Base-by-base conservation (phyloP, 2,888 invertebrate genomes). In the Cheilosia urbana region DNA sequence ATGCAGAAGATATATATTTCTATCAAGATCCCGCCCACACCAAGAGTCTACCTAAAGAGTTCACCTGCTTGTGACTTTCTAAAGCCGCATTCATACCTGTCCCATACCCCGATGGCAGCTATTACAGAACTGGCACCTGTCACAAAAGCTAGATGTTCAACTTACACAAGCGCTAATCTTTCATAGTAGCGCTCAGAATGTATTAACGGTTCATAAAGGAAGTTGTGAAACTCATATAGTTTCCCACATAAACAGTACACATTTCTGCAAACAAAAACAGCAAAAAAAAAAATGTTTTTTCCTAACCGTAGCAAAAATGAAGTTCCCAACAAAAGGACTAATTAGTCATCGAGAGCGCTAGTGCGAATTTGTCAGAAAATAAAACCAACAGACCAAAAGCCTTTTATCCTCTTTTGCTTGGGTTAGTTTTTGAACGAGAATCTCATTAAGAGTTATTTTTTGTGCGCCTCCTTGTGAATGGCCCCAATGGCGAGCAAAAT, bases 391-490 rank as follows among this genome's bases (percentile, higher is more conserved):
- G 11, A 17, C 42, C 24, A 53, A 19, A 72, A 15, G 42, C 27
- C 17, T 55, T 34, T 17, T 2, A 27, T 34, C 1, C 9, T 34
- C 13, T 30, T 53, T 40, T 19, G 3, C 21, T 1, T 2, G 15
- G 7, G 49, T 24, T 47, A 37, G n/a, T 57, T 37, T 72, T 42
- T 60, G 24, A 11, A 27, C 37, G 37, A 17, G 37, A 58, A 75
- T 49, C 57, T 55, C 47, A 75, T 63, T 75, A 75, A 30, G 30
- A 17, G 55, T 15, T 34, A 51, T 47, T 75, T 75, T 75, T 49
- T 55, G 34, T 37, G 49, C 47, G 49, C 27, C 27, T 21, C 40
- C 45, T 51, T 58, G 40, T 66, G 66, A 66, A 76, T 66, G 40
- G 58, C 7, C 60, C 45, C 42, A 34, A 51, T 51, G 45, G 27